These are phyloP conservation scores for Mobula birostris DNA, from an alignment of 2,113 vertebrate genomes.

Conservation along the genomic window DNA sequence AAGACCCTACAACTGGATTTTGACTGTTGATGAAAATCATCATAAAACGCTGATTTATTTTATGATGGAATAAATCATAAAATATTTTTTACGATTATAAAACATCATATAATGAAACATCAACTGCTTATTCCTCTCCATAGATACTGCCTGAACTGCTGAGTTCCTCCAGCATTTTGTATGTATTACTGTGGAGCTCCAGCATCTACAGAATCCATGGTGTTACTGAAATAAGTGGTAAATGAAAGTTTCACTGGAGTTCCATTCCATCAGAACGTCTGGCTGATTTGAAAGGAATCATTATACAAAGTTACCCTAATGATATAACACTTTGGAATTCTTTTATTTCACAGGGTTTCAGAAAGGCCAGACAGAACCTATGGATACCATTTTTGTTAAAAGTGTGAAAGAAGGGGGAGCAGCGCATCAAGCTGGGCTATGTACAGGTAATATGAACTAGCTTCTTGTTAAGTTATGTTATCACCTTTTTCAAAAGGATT, in stretches of 20 bases:
- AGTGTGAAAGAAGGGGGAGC: constrained; percentile 86
- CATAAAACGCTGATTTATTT: no score
- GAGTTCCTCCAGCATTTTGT: no score
- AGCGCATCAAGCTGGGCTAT: constrained; percentile 80
- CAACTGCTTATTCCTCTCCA: no score
- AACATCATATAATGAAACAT: no score
- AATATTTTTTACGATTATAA: no score
- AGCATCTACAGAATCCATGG: no score
- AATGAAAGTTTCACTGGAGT: not conserved
- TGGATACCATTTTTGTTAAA: constrained; percentile 99
- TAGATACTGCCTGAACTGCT: no score
- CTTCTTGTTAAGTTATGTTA: not conserved
- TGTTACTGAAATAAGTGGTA: no score
- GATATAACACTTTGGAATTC: not conserved
- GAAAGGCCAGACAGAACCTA: constrained; percentile 76
- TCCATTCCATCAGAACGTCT: not conserved
- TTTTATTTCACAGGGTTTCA: constrained; percentile 51
- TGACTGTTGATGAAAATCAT: no score
- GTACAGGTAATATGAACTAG: constrained; percentile 67
- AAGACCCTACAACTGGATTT: no score
- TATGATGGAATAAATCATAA: no score
- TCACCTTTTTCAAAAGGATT: not conserved
- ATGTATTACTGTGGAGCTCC: no score
- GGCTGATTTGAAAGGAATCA: not conserved
- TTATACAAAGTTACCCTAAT: not conserved